These are phyloP conservation scores for Prinia subflava DNA, from an alignment of 2,113 vertebrate species.

Conservation along the genomic window DNA sequence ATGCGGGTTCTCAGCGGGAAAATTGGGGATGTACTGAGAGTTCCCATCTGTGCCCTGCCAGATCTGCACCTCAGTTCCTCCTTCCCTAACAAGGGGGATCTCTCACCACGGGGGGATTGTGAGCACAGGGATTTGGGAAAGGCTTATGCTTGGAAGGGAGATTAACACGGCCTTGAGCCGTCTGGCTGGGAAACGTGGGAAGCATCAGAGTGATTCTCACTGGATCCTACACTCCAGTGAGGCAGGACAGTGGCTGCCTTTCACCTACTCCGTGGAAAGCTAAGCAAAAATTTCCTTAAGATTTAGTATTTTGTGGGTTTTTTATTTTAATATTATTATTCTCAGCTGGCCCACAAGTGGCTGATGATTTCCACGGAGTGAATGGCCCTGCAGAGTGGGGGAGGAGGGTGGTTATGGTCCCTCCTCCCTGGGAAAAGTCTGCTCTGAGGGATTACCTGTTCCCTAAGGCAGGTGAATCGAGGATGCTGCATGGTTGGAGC, in stretches of 20 bases:
- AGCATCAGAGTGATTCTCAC: background rate
- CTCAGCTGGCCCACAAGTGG: background rate
- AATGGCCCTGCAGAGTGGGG: background rate
- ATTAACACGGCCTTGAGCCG: background rate
- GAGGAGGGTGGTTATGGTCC: background rate
- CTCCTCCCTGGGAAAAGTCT: background rate
- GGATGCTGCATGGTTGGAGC: background rate
- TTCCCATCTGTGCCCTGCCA: background rate
- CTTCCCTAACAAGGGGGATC: background rate
- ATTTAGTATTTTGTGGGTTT: background rate
- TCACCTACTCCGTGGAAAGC: background rate
- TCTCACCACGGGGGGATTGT: background rate
- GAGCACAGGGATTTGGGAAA: slow-evolving; percentile 7
- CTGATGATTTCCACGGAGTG: background rate
- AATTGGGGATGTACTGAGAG: background rate
- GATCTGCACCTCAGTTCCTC: background rate
- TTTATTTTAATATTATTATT: background rate
- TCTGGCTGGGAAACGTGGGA: background rate
- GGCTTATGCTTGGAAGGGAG: slow-evolving; percentile 11
- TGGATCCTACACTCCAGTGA: rapidly evolving
- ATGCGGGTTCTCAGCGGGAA: background rate
- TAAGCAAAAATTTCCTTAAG: background rate
- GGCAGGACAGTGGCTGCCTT: background rate
- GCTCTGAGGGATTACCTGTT: background rate
- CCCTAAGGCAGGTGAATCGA: background rate